Base-by-base conservation (phyloP, 2,888 invertebrate species). In the Clivina fossor region DNA sequence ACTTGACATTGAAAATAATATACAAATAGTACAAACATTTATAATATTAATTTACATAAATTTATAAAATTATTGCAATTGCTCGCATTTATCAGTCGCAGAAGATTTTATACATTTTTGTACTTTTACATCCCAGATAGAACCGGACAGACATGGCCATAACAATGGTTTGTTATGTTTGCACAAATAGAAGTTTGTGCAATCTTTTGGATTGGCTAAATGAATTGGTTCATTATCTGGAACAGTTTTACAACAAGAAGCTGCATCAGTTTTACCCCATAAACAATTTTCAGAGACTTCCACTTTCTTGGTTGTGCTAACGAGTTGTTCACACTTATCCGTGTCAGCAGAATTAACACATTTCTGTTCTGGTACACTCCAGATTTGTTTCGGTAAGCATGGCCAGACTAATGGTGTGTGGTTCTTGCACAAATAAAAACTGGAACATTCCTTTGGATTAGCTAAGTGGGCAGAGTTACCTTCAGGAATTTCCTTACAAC, bases 201-300 rank as follows among this genome's bases (percentile, higher is more conserved):
- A 35, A 4, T 47, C 47, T 11, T 47, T 22, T 8, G 35, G 47
- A 32, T 35, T 47, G 16, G 47, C 47, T 35, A 47, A 47, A 47
- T 35, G 35, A 19, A 22, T 47, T 9, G 47, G 11, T 9, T 47
- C 35, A n/a, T 35, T 35, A 11, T 47, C 22, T 11, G 47, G 35
- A 15, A 47, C 20, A 3, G 11, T 16, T 22, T 35, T 47, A 16
- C 47, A 35, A 24, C 47, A 47, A 9, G 9, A 7, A 19, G 20
- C 33, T 7, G 47, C 47, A 20, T 20, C 35, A 33, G 11, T 16
- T 1, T 15, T 4, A 3, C 26, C 41, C 13, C 13, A 22, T 3
- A 19, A 1, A 28, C 50, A 50, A 11, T 50, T 11, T 30, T 46
- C 32, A 9, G 46, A 32, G 1, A 46, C 32, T n/a, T 46, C n/a